Evolutionary conservation across 2,113 vertebrate genomes (phyloP), one percentile per base, ranked within the genome.

Genomic region (Pterocles gutturalis): DNA sequence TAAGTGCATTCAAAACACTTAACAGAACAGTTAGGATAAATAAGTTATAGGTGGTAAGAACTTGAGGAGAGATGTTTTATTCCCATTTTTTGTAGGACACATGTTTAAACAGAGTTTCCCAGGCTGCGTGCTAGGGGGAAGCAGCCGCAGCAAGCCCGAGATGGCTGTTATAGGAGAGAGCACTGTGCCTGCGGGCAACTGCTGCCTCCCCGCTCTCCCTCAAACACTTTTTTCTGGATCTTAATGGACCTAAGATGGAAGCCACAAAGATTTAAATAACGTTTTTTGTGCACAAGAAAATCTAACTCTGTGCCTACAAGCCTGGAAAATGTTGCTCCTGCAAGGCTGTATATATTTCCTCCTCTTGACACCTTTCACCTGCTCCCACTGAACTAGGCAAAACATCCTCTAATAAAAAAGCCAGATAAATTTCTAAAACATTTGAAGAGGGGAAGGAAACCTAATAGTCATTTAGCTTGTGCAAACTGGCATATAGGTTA

Each of bases 101-200:
- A 53, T 48, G 48, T 71, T 83, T 61, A 84, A 80, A 24, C 4
- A 45, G 16, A 26, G 26, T 48, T 83, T 73, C 71, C n/a, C n/a
- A 70, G 41, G 24, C 33, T 62, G 8, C 5, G 0, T 5, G 1
- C 17, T 17, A 38, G 43, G 5, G 14, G 49, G 28, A 62, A 69
- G 55, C 36, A 80, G 36, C 79, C 6, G 3, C 60, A 41, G 62
- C 10, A 58, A 83, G 15, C 29, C 21, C 0, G 2, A 86, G 38
- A 58, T 5, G 13, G 5, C 31, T 81, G 1, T 12, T 65, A 55
- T 8, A 48, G 12, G 8, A n/a, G 36, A 72, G 18, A 45, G 7
- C 19, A 3, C 12, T 1, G 13, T 18, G 43, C 46, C 66, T 26
- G 17, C 1, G 1, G n/a, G 18, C 1, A 2, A 46, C 29, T 90